A percentile compares a stretch with the other conserved stretches of the same genome.
These are phyloP conservation scores for Aspiorhynchus laticeps DNA, from an alignment of 2,113 vertebrate genomes.

Conservation along the genomic window DNA sequence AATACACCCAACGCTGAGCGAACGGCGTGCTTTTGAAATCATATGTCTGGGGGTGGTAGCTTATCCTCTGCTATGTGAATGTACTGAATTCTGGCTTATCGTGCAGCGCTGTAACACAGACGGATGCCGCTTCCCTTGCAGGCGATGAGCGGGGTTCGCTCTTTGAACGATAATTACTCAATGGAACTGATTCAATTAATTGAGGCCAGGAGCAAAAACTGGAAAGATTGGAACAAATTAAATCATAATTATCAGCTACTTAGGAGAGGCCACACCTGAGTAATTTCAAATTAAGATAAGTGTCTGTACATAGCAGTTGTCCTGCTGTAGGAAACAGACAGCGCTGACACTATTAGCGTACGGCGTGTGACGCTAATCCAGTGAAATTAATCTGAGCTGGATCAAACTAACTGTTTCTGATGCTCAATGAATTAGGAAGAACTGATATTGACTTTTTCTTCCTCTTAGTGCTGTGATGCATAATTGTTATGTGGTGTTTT, in stretches of 20 bases:
- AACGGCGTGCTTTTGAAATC: slow-evolving; percentile 25
- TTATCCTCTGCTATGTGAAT: not conserved
- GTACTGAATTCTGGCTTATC: slow-evolving; percentile 20
- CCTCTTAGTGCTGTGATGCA: not conserved
- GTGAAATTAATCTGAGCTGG: not conserved
- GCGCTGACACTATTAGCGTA: slow-evolving; percentile 7
- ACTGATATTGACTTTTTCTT: not conserved
- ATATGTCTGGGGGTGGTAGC: slow-evolving; percentile 17
- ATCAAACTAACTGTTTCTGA: not conserved
- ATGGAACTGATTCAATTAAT: slow-evolving; percentile 55
- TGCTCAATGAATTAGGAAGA: not conserved
- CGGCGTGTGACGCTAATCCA: not conserved
- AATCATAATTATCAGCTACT: slow-evolving; percentile 56
- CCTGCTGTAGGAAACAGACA: not conserved
- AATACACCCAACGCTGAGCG: slow-evolving; percentile 13
- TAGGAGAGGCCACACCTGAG: slow-evolving; percentile 45
- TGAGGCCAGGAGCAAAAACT: slow-evolving; percentile 38
- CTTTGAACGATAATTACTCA: slow-evolving; percentile 31
- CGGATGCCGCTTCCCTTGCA: slow-evolving; percentile 24
- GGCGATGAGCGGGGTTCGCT: slow-evolving; percentile 30
- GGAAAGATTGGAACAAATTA: slow-evolving; percentile 41
- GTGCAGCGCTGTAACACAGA: not conserved
- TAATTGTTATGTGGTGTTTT: not conserved
- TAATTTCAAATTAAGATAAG: slow-evolving; percentile 48
- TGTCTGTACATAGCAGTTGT: slow-evolving; percentile 10